Base-by-base conservation (phyloP, 2,888 invertebrate genomes). In the Drosophila borealis region DNA sequence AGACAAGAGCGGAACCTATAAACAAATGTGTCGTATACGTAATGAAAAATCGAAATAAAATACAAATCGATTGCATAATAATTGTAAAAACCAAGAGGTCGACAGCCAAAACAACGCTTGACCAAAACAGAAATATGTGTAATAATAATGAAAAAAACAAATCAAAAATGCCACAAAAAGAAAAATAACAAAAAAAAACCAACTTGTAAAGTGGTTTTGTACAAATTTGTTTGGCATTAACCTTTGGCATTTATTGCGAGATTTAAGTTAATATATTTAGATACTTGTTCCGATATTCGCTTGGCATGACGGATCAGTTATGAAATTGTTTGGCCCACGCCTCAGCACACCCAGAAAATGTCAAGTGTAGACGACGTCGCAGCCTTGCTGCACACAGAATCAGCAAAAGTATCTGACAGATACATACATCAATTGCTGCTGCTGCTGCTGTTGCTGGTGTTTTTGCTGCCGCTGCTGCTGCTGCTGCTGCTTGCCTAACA, bases 301-400 rank as follows among this genome's bases (percentile, higher is more conserved):
- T 63, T 68, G 59, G 56, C 63, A 74, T 74, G 73, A 63, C 74
- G 74, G 74, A 74, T 68, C 74, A 49, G 74, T 74, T 73, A 68
- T 73, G 74, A 74, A 70, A 75, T 65, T 66, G 53, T 55, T 63
- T 51, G 48, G 62, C 80, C 85, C 85, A 84, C 80, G 81, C 70
- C 63, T 44, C 19, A 64, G 75, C 81, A 74, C 82, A 86, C 81
- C 87, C 76, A 73, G 72, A 70, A 86, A 86, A 74, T 83, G 74
- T 81, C 74, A 80, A 70, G 74, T 82, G 74, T 74, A 65, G 65
- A 68, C 71, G 68, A 70, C 67, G 42, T 41, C 14, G 41, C 59
- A 39, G 25, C 41, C 25, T 34, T 50, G 69, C 45, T 41, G 75
- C 70, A 66, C 69, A 59, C 66, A 82, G 73, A 81, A 75, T 67